These are phyloP conservation scores for Pararge aegeria DNA, from an alignment of 1,140 invertebrate species.

Conservation along the genomic window DNA sequence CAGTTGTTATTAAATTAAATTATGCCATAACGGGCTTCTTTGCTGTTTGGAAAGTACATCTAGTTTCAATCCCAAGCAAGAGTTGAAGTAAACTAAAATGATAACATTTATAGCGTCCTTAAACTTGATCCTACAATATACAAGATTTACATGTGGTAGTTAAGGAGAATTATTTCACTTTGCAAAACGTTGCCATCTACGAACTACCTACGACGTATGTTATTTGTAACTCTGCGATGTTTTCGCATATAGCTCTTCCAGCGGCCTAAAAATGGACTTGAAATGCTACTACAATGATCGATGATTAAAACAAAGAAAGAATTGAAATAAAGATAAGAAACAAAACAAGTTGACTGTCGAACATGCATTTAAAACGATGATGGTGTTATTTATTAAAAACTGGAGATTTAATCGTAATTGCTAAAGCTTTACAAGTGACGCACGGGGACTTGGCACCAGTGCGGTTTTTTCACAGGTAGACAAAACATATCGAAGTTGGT, in stretches of 20 bases:
- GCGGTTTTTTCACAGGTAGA: conserved; percentile 30
- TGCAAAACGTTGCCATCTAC: background rate
- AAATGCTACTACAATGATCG: conserved; percentile 54
- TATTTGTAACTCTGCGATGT: background rate
- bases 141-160: too few species aligned
- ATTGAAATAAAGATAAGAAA: conserved; percentile 15
- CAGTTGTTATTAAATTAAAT: too few species aligned
- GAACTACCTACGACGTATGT: background rate
- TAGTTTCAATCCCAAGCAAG: too few species aligned
- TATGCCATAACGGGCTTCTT: too few species aligned
- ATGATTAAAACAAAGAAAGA: conserved; percentile 1
- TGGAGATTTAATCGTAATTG: conserved; percentile 38
- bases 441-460: conserved; percentile 5
- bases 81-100: too few species aligned
- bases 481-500: background rate
- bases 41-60: too few species aligned
- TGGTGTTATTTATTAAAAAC: conserved; percentile 49
- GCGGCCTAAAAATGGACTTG: conserved; percentile 24
- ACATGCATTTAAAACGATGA: conserved; percentile 66
- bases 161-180: too few species aligned
- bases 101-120: too few species aligned
- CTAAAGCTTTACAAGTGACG: conserved; percentile 53
- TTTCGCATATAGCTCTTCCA: background rate
- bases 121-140: too few species aligned
- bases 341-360: conserved; percentile 54